Evolutionary conservation across 1,140 invertebrate species (phyloP).

Genomic region (Panagrolaimus sp.): DNA sequence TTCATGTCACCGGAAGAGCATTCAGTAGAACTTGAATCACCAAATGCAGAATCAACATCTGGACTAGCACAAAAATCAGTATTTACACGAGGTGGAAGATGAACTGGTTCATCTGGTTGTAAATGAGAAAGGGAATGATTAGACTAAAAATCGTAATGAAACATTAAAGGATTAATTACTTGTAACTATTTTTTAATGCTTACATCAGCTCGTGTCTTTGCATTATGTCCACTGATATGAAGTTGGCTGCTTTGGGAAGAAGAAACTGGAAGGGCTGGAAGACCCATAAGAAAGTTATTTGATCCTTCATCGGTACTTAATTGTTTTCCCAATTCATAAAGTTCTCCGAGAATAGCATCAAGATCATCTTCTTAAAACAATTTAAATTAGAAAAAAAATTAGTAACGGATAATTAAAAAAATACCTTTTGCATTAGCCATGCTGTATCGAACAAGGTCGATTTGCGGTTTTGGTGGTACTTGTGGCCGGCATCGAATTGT

Average conservation of each 20-base stretch:
- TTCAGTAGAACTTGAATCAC: slow-evolving; percentile 44
- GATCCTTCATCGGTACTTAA: slow-evolving; percentile 30
- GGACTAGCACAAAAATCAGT: slow-evolving; percentile 37
- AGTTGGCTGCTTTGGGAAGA: not conserved
- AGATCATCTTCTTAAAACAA: slow-evolving; percentile 41
- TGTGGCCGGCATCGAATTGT: slow-evolving; percentile 15
- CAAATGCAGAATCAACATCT: slow-evolving; percentile 45
- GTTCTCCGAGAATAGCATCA: slow-evolving; percentile 36
- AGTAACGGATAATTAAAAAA: slow-evolving; percentile 24
- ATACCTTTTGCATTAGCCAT: slow-evolving; percentile 49
- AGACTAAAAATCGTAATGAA: slow-evolving; percentile 5
- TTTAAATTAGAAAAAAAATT: slow-evolving; percentile 13
- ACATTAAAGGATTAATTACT: not conserved
- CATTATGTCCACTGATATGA: not conserved
- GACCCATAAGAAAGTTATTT: slow-evolving; percentile 39
- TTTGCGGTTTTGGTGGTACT: slow-evolving; percentile 45
- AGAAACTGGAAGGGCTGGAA: slow-evolving; percentile 8
- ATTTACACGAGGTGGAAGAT: slow-evolving; percentile 13
- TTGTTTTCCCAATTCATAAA: slow-evolving; percentile 43
- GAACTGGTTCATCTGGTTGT: not conserved
- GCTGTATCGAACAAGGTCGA: slow-evolving; percentile 44
- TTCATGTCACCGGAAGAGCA: slow-evolving; percentile 25
- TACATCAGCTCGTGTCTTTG: not conserved
- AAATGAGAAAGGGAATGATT: not conserved
- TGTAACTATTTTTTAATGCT: not conserved